Evolutionary conservation across 2,888 invertebrate species (phyloP).

Genomic region (Cordilura impudica): DNA sequence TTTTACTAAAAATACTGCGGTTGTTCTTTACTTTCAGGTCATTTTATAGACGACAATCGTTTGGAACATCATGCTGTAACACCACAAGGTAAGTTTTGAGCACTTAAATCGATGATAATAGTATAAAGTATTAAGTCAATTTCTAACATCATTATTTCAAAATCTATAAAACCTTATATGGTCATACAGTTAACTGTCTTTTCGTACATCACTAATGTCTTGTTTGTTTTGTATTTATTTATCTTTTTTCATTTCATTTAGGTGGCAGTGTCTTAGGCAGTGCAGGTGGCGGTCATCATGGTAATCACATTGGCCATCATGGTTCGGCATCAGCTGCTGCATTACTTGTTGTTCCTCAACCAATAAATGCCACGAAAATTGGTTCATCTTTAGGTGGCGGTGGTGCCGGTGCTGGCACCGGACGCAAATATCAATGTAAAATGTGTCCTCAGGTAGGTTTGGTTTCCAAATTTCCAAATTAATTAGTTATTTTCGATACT

Average conservation of each 20-base stretch:
- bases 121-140: constrained; percentile 13
- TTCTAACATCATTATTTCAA: constrained; percentile 15
- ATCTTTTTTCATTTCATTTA: not conserved
- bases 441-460: constrained; percentile 98
- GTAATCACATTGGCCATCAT: constrained; percentile 78
- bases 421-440: constrained; percentile 94
- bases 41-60: constrained; percentile 78
- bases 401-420: constrained; percentile 72
- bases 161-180: constrained; percentile 69
- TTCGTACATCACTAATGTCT: constrained; percentile 57
- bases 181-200: constrained; percentile 58
- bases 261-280: constrained; percentile 58
- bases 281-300: constrained; percentile 69
- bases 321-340: constrained; percentile 77
- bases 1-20: too few relatives aligned
- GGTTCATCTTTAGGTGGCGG: constrained; percentile 75
- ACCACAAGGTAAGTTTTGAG: constrained; percentile 72
- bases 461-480: too few relatives aligned
- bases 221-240: not conserved
- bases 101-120: constrained; percentile 5
- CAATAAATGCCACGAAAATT: constrained; percentile 85
- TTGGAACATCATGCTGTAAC: constrained; percentile 77
- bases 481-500: not conserved
- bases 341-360: constrained; percentile 93
- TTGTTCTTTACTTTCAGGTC: constrained; percentile 69